Evolutionary conservation across 1,140 invertebrate genomes (phyloP), one percentile per base, ranked within the genome.

Genomic region (Rhagoletis pomonella): DNA sequence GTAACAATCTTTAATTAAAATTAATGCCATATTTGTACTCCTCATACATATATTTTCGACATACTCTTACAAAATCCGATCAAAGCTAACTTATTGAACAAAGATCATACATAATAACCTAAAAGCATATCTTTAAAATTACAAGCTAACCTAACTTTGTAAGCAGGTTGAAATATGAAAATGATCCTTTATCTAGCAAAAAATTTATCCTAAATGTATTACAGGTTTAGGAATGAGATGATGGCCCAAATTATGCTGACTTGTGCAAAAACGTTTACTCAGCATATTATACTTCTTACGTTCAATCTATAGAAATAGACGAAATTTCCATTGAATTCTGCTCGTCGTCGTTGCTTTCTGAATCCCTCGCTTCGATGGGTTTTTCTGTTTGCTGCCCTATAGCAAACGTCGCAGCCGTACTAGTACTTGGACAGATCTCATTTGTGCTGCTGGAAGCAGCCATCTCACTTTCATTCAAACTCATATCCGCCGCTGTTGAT

Each of bases 301-400:
- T 5, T 73, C 90, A 89, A 86, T 92, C 91, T 10, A 92, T 92
- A 65, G 90, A 92, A 9, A 92, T 90, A 12, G 88, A 91, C 10
- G 90, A 92, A 84, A 92, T 90, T 42, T 92, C 91, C 91, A 92
- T 92, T 2, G 91, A 90, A 59, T 90, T 90, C 55, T 86, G 87
- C 81, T 92, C 91, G 19, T 91, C 87, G n/a, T 88, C 88, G n/a
- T 85, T 67, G 17, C 85, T 88, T 17, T 92, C 90, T 29, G 12
- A 69, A 55, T 86, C 47, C 81, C 55, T 84, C 1, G 5, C 7
- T 81, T 50, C 17, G 17, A 29, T 19, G 2, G 87, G 58, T 85
- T 55, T 84, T 86, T 19, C 55, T 69, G 17, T 39, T 39, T 67
- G 60, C 19, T 85, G 73, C 39, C 58, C 39, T 44, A 62, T 47